A percentile compares a stretch with the other conserved stretches of the same genome.
Conservation (phyloP, 1,140 invertebrate genomes). For the Drosophila dunni region DNA sequence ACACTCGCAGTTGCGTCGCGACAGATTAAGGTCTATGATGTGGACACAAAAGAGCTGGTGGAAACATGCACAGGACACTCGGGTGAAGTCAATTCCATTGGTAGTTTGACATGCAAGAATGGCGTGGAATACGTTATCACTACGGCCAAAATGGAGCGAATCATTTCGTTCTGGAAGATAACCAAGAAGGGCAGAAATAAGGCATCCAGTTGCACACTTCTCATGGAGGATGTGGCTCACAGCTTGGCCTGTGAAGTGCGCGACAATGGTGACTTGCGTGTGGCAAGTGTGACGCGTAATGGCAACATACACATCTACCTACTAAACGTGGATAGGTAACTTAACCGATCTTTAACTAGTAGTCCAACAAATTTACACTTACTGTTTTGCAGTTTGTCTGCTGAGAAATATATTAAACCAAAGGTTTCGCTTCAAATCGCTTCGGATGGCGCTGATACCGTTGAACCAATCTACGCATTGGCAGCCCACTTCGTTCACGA, state of each 20-base stretch:
- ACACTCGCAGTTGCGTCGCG: conserved; percentile 88
- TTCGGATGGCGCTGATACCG: conserved; percentile 86
- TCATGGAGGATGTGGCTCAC: conserved; percentile 88
- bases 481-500: conserved; percentile 84
- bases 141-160: conserved; percentile 85
- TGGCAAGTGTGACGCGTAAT: conserved; percentile 89
- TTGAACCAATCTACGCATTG: conserved; percentile 87
- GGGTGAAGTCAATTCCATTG: conserved; percentile 87
- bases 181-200: conserved; percentile 69
- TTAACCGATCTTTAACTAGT: not conserved
- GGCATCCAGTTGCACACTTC: conserved; percentile 86
- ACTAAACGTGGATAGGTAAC: conserved; percentile 89
- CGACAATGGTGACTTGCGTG: conserved; percentile 85
- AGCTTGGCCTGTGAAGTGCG: conserved; percentile 85
- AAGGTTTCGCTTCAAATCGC: conserved; percentile 89
- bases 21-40: conserved; percentile 88
- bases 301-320: conserved; percentile 92
- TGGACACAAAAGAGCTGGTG: conserved; percentile 86
- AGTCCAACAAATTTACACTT: not conserved
- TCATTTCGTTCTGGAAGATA: conserved; percentile 81
- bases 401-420: conserved; percentile 90
- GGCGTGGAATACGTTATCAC: conserved; percentile 87
- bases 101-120: conserved; percentile 83
- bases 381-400: conserved; percentile 84
- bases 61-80: conserved; percentile 89